Evolutionary conservation across 2,797 vertebrate genomes (phyloP).

Genomic region (Phyllotis vaccarum): DNA sequence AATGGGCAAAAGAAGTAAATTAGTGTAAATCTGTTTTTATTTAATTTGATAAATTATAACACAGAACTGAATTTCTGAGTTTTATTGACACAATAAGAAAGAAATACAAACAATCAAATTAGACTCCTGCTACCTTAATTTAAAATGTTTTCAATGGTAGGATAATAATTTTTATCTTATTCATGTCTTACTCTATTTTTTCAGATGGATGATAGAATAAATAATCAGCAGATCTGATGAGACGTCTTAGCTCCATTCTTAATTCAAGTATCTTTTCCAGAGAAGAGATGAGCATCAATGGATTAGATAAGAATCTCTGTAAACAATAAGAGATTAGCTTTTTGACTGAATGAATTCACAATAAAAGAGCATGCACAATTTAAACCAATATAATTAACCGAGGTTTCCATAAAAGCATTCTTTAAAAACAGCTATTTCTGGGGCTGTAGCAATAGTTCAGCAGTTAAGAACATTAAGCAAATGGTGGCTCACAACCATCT

Average conservation of each 20-base stretch:
- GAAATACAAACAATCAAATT: background rate
- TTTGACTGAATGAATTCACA: conserved; percentile 9
- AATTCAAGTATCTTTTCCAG: background rate
- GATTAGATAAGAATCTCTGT: conserved; percentile 29
- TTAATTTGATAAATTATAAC: background rate
- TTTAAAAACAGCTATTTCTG: background rate
- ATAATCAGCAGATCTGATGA: background rate
- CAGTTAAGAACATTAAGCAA: background rate
- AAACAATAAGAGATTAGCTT: background rate
- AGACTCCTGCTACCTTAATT: conserved; percentile 1
- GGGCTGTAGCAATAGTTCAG: background rate
- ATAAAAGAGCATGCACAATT: background rate
- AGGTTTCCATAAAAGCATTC: background rate
- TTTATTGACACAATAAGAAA: conserved; percentile 43
- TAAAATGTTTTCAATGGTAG: background rate
- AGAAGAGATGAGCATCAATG: background rate
- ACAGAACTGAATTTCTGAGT: conserved; percentile 22
- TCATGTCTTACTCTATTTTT: background rate
- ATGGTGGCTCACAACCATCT: background rate
- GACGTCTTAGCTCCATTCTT: background rate
- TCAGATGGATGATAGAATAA: background rate
- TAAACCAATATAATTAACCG: conserved; percentile 21
- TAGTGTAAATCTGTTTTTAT: background rate
- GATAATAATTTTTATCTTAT: conserved; percentile 39
- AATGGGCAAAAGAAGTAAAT: background rate